Evolutionary conservation across 2,888 invertebrate genomes (phyloP).

Genomic region (Acanthococcus lagerstroemiae): DNA sequence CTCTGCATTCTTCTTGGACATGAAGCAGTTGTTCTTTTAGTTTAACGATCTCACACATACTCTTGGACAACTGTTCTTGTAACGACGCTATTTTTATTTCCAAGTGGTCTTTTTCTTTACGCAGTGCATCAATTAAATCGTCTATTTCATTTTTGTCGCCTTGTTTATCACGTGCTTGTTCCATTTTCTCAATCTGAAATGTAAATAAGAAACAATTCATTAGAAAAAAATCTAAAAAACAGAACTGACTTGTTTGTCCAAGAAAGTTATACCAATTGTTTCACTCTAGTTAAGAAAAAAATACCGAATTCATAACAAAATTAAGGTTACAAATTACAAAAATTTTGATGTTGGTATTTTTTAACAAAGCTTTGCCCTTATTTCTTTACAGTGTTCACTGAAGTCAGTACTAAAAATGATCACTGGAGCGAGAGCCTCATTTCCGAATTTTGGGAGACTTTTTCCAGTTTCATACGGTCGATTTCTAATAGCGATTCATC

Average conservation of each 20-base stretch:
- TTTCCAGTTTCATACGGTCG: no score
- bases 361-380: no score
- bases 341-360: no score
- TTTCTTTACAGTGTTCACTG: no score
- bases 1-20: constrained; percentile 60
- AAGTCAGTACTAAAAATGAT: no score
- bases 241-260: not conserved
- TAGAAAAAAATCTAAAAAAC: not conserved
- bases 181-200: constrained; percentile 57
- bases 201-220: not conserved
- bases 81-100: constrained; percentile 57
- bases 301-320: no score
- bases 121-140: constrained; percentile 54
- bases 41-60: constrained; percentile 57
- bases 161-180: constrained; percentile 52
- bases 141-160: constrained; percentile 62
- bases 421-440: no score
- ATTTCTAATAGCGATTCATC: no score
- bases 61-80: constrained; percentile 59
- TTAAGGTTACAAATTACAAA: no score
- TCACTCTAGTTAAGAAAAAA: no score
- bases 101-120: constrained; percentile 62
- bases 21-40: constrained; percentile 57
- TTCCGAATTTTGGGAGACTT: no score
- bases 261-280: no score